Base-by-base conservation (phyloP, 2,113 vertebrate species). In the Cyanoliseus patagonus region DNA sequence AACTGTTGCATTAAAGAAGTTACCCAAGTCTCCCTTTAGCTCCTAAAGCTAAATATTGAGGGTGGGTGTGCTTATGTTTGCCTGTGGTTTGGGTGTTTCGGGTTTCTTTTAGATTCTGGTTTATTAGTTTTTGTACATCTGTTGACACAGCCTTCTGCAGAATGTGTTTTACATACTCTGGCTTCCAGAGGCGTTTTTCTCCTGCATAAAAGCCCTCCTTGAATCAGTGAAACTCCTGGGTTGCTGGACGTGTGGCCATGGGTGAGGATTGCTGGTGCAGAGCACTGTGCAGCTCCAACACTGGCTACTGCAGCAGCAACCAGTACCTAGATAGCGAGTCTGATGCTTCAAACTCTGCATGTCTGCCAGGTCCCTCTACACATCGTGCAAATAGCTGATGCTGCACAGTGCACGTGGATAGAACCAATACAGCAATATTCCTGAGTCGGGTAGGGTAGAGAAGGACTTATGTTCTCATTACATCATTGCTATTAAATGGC, bases 201-300 rank as follows among this genome's bases (percentile, higher is more conserved):
- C 84, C 27, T 59, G 10, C 1, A 5, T 67, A 49, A 89, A 84
- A 90, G 27, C 15, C 18, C 13, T 80, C 25, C n/a, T 66, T 13
- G 30, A 86, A 53, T 24, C 77, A 57, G 27, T 35, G 33, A 14
- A 81, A 69, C 35, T 25, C 31, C 8, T 8, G 11, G 17, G 55
- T 52, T 86, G 27, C 17, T 84, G 24, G 37, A 8, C 15, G 16
- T 0, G 0, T 23, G 53, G 53, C 49, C 0, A 0, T 30, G 44
- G 62, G 42, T 1, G 7, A 89, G 49, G 35, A 69, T 2, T 1
- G 0, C 15, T 42, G 73, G 17, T 62, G 27, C 44, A 51, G 57
- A 37, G 59, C 9, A 2, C 14, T 6, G 44, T 17, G 31, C 35
- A 15, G 41, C 46, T 27, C 11, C n/a, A 10, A 28, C 33, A 59